Percentiles rank a stretch among this genome's conserved stretches.
Evolutionary conservation across 2,888 invertebrate species (phyloP).

Genomic region (Morpho achilles): DNA sequence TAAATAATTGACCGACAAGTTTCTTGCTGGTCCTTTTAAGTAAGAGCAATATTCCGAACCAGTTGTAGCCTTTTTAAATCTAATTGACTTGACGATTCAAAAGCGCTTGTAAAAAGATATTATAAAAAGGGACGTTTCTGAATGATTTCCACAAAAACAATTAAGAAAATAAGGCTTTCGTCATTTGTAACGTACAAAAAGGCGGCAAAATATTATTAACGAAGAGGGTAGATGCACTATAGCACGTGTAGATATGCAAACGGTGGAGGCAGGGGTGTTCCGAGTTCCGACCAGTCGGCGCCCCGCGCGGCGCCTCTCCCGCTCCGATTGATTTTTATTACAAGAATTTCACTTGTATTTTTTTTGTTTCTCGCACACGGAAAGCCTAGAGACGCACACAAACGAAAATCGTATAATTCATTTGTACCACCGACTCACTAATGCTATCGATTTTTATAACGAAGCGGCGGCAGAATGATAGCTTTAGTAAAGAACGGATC

Average conservation of each 20-base stretch:
- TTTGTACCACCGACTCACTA: conserved; percentile 76
- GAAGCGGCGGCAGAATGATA: conserved; percentile 31
- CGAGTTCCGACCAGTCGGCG: conserved; percentile 70
- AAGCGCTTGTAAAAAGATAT: too few species aligned
- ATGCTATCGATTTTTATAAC: conserved; percentile 79
- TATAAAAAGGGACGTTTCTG: too few species aligned
- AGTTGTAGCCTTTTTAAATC: too few species aligned
- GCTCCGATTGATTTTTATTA: conserved; percentile 81
- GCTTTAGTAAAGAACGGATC: too few species aligned
- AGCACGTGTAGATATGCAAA: conserved; percentile 52
- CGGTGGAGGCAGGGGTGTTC: conserved; percentile 41
- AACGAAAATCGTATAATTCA: conserved; percentile 72
- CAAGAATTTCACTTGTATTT: conserved; percentile 76
- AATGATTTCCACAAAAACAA: too few species aligned
- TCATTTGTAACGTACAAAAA: not conserved
- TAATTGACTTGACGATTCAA: too few species aligned
- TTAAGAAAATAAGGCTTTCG: too few species aligned
- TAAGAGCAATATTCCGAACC: too few species aligned
- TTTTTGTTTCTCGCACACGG: conserved; percentile 72
- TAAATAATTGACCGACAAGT: too few species aligned
- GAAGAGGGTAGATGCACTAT: conserved; percentile 60
- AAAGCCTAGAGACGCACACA: conserved; percentile 66
- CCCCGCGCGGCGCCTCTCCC: conserved; percentile 72
- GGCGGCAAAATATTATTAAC: not conserved
- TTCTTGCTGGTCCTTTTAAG: too few species aligned